Evolutionary conservation across 1,140 invertebrate genomes (phyloP), one percentile per base, ranked within the genome.

Genomic region (Eurosta solidaginis): DNA sequence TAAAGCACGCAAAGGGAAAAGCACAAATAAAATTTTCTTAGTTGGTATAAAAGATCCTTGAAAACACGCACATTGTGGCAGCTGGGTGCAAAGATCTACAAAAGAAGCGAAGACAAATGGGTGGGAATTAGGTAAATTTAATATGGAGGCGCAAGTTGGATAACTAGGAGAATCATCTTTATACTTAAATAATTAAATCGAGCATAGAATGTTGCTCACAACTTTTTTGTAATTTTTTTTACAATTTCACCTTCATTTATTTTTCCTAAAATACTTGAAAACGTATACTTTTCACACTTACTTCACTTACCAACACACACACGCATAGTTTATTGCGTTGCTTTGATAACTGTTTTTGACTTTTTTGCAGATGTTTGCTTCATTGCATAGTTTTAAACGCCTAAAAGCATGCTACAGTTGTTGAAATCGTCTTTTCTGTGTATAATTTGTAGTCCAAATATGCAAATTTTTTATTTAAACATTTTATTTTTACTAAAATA

Each of bases 1-100:
- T n/a, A n/a, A n/a, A n/a, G n/a, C n/a, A n/a, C n/a, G 45, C 45
- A 47, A 17, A n/a, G 12, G n/a, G 54, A 1, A 36, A 22, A 17
- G 27, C n/a, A 2, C 22, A 68, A 36, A n/a, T n/a, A n/a, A n/a
- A n/a, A 40, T 14, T 17, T 40, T 29, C 33, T 68, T 68, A 7
- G 33, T 40, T 68, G 2, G 29, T 20, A 20, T 14, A 27, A 9
- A 68, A 68, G 59, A 20, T 42, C 59, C 59, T 68, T 68, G 59
- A 68, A 68, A 68, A 17, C n/a, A n/a, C n/a, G n/a, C n/a, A n/a
- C n/a, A 63, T n/a, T 63, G 29, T 9, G 59, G 33, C 59, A 68
- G 33, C 6, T 68, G 59, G 59, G 29, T 68, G 59, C 59, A 42
- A 68, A 29, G 59, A 10, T 22, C n/a, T 40, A 5, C n/a, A 22